These are phyloP conservation scores for Pachycephala philippinensis DNA, from an alignment of 2,113 vertebrate genomes.

Conservation along the genomic window DNA sequence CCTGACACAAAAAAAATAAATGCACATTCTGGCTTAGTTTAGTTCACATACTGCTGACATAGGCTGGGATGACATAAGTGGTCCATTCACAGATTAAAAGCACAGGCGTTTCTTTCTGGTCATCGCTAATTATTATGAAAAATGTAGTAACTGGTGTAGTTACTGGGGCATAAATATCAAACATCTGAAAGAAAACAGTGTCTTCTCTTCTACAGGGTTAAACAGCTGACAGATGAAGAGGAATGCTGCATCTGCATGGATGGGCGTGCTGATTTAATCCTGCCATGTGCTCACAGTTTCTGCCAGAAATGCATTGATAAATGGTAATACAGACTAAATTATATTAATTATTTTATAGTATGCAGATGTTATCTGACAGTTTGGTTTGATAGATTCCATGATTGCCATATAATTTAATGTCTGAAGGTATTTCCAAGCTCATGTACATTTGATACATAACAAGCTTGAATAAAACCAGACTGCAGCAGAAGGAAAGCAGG, in stretches of 20 bases:
- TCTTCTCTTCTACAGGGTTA: constrained; percentile 79
- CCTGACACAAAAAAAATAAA: not conserved
- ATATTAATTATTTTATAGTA: not conserved
- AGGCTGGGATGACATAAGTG: not conserved
- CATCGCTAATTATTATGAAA: not conserved
- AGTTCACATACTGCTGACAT: not conserved
- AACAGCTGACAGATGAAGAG: constrained; percentile 94
- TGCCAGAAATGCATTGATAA: constrained; percentile 99
- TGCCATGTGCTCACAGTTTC: constrained; percentile 95
- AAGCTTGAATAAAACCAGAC: not conserved
- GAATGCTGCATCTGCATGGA: constrained; percentile 99
- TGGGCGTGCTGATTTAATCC: constrained; percentile 90
- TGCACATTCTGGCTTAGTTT: not conserved
- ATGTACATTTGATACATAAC: not conserved
- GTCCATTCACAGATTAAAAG: not conserved
- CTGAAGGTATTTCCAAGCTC: not conserved
- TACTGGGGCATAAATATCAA: not conserved
- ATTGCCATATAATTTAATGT: not conserved
- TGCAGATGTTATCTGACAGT: not conserved
- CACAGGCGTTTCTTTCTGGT: not conserved
- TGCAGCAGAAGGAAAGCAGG: not conserved
- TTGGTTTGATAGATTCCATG: not conserved
- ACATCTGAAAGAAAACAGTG: not conserved
- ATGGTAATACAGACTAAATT: constrained; percentile 76
- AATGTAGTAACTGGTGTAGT: not conserved